Evolutionary conservation across 2,888 invertebrate species (phyloP).

Genomic region (Phania funesta): DNA sequence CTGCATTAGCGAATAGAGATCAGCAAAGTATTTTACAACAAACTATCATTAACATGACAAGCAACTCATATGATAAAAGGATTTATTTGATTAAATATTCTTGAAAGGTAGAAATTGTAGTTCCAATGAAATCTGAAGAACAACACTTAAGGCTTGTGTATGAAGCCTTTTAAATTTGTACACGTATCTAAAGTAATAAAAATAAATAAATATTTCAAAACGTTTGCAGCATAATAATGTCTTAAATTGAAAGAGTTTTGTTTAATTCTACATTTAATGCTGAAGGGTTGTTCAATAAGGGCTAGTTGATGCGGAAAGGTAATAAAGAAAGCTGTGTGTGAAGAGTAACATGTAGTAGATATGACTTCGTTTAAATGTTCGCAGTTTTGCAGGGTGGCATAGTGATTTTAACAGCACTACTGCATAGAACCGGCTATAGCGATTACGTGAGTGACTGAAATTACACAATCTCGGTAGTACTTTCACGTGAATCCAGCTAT

Average conservation of each 20-base stretch:
- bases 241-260: background rate
- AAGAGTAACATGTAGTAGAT: too few relatives aligned
- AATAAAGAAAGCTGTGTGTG: too few relatives aligned
- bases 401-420: too few relatives aligned
- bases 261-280: background rate
- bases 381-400: too few relatives aligned
- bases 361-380: too few relatives aligned
- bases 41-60: slow-evolving; percentile 29
- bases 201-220: slow-evolving; percentile 44
- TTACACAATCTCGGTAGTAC: too few relatives aligned
- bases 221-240: slow-evolving; percentile 40
- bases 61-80: slow-evolving; percentile 28
- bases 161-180: background rate
- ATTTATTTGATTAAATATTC: slow-evolving; percentile 58
- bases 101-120: slow-evolving; percentile 40
- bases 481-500: too few relatives aligned
- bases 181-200: slow-evolving; percentile 27
- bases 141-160: background rate
- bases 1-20: slow-evolving; percentile 23
- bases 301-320: too few relatives aligned
- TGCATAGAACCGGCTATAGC: too few relatives aligned
- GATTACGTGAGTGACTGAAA: too few relatives aligned
- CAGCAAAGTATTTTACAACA: slow-evolving; percentile 6
- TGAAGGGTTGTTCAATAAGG: too few relatives aligned
- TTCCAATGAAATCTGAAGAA: slow-evolving; percentile 40